Percentiles rank a stretch among this genome's conserved stretches.
Conservation (phyloP, 2,888 invertebrate species). For the Acanthopleura granulata region DNA sequence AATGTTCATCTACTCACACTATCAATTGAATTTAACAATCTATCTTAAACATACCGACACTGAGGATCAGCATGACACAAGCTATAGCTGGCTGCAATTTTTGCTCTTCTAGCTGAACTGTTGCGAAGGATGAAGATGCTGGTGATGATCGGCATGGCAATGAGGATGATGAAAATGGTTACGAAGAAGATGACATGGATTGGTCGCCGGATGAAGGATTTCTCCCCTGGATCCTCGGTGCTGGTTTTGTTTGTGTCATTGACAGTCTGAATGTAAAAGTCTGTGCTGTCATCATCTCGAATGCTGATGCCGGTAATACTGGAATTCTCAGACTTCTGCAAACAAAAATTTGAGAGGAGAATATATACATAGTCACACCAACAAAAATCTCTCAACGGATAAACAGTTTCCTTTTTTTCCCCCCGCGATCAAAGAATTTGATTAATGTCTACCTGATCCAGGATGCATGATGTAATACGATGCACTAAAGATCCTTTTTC, state of each 20-base stretch:
- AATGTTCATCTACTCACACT: too few species aligned
- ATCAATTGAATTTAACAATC: too few species aligned
- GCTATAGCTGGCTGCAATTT: too few species aligned
- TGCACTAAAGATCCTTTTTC: too few species aligned
- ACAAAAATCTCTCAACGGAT: too few species aligned
- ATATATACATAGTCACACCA: too few species aligned
- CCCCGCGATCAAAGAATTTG: too few species aligned
- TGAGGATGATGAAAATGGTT: conserved; percentile 12
- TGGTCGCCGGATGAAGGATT: conserved; percentile 1
- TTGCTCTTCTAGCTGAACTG: not conserved
- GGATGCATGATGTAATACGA: too few species aligned
- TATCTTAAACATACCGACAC: too few species aligned
- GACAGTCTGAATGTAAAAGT: conserved; percentile 1
- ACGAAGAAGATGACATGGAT: conserved; percentile 15
- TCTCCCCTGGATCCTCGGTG: not conserved
- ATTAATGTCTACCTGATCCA: too few species aligned
- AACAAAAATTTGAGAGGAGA: not conserved
- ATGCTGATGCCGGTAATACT: not conserved
- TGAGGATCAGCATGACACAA: too few species aligned
- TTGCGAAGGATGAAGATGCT: not conserved
- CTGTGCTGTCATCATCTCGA: not conserved
- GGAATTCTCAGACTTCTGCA: conserved; percentile 2
- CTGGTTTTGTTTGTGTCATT: not conserved
- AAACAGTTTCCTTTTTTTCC: too few species aligned
- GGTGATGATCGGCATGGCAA: conserved; percentile 14